Conservation (phyloP, 2,113 vertebrate species). For the Microcebus ravelobensis region DNA sequence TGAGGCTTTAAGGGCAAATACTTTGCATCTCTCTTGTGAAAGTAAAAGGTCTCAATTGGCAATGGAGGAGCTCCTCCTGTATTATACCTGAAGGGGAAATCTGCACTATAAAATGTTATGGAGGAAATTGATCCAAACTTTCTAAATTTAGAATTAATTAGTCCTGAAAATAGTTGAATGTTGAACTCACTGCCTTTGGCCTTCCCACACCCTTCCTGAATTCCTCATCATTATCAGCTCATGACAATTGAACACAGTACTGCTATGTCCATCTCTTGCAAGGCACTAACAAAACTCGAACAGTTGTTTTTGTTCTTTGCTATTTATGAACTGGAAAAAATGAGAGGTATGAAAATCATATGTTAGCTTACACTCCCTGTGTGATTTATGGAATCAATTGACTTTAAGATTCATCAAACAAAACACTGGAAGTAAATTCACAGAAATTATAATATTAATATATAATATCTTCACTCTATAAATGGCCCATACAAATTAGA, state of each 20-base stretch:
- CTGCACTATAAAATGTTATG: background rate
- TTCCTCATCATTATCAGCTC: background rate
- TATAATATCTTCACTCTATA: background rate
- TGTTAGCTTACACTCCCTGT: background rate
- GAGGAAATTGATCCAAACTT: background rate
- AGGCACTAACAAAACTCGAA: background rate
- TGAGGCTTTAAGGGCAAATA: background rate
- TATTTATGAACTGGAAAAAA: slow-evolving; percentile 13
- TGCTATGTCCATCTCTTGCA: background rate
- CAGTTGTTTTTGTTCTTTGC: background rate
- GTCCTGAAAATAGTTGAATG: background rate
- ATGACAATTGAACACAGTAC: background rate
- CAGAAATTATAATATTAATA: background rate
- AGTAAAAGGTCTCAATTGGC: background rate
- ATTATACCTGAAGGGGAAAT: background rate
- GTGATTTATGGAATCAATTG: background rate
- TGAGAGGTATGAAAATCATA: background rate
- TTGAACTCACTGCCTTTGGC: background rate
- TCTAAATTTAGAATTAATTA: background rate
- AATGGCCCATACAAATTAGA: background rate
- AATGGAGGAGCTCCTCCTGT: background rate
- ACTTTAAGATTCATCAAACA: background rate
- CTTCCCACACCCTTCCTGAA: background rate
- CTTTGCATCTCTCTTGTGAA: background rate
- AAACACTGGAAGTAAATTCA: slow-evolving; percentile 41